A percentile compares a stretch with the other conserved stretches of the same genome.
Evolutionary conservation across 2,797 vertebrate genomes (phyloP).

Genomic region (Anolis apletophallus): DNA sequence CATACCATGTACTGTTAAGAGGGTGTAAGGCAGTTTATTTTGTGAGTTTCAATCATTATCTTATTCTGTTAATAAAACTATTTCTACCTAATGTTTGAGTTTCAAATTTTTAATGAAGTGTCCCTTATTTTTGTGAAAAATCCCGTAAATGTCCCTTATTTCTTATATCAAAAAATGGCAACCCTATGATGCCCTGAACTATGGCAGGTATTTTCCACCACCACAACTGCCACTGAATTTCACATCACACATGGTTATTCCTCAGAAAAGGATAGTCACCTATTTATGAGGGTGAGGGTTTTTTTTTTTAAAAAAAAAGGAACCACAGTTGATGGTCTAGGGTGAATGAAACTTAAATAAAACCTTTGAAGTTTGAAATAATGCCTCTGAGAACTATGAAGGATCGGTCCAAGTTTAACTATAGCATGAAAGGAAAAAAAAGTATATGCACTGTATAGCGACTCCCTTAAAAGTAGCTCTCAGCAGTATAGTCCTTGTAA

Average conservation of each 20-base stretch:
- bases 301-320: neutral
- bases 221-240: no score
- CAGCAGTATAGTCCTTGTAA: neutral
- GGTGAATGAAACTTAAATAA: neutral
- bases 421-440: neutral
- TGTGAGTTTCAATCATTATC: no score
- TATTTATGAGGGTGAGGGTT: neutral
- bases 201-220: no score
- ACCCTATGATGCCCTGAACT: neutral
- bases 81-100: no score
- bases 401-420: neutral
- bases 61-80: no score
- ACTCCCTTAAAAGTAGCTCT: neutral
- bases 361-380: neutral
- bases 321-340: neutral
- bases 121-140: no score
- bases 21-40: no score
- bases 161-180: no score
- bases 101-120: no score
- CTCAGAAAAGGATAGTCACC: neutral
- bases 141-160: no score
- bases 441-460: no score
- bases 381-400: neutral
- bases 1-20: no score
- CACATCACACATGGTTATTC: neutral